Evolutionary conservation across 2,888 invertebrate species (phyloP), one percentile per base, ranked within the genome.

Genomic region (Chrysina gloriosa): DNA sequence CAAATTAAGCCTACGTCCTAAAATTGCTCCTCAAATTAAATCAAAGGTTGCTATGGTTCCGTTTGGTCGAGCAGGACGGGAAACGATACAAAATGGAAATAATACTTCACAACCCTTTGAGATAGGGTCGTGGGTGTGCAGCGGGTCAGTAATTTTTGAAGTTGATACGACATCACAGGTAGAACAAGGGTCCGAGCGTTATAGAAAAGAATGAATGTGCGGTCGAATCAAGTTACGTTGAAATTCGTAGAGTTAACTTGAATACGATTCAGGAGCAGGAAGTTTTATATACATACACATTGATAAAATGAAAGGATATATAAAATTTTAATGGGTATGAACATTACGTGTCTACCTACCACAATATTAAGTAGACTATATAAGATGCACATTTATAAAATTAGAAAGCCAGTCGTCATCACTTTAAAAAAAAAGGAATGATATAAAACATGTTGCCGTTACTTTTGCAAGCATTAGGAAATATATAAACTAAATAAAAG

Each of bases 191-290:
- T 39, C 19, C 29, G 36, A n/a, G 48, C 23, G 39, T 58, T 39
- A 58, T 58, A 39, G 36, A 58, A 58, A 58, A 58, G 58, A 58
- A 58, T 39, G 58, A 58, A 58, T 39, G 58, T 58, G 58, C 39
- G 58, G 58, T 58, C 75, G 77, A 14, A 77, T 77, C 64, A 73
- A 78, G 56, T 48, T 48, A 63, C 47, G 47, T 31, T 48, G 45
- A 47, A 63, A 63, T 48, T 47, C 34, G 16, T 27, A 34, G 23
- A 27, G 39, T 48, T 47, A 19, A 16, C 21, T 45, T 14, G 9
- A 45, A 45, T 5, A 7, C n/a, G 19, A n/a, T n/a, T n/a, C n/a
- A n/a, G n/a, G n/a, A n/a, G n/a, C n/a, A n/a, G n/a, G n/a, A n/a
- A n/a, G n/a, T n/a, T n/a, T n/a, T n/a, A n/a, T n/a, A n/a, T n/a